A percentile compares a stretch with the other conserved stretches of the same genome.
phyloP scores from a whole-genome alignment of 2,797 vertebrate genomes.

The Xyrichtys novacula region DNA sequence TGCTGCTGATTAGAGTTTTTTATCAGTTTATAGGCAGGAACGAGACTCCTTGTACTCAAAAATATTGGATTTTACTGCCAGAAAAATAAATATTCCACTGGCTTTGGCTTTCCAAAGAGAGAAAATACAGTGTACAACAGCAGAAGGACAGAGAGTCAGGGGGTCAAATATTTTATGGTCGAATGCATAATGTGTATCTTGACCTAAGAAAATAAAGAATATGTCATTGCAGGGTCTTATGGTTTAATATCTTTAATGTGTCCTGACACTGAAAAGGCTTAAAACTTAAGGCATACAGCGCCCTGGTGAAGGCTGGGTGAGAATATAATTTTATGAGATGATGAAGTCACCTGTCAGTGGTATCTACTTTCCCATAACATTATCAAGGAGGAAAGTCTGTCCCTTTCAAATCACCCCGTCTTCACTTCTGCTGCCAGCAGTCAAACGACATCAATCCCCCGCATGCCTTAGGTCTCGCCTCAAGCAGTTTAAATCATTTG shows the following conservation, averaged over 20 bases:
- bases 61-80: constrained; percentile 1
- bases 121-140: neutral
- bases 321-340: neutral
- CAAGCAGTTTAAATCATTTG: constrained; percentile 2
- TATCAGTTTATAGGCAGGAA: neutral
- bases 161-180: neutral
- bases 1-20: constrained; percentile 3
- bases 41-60: neutral
- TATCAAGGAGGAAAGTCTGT: neutral
- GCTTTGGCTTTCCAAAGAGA: neutral
- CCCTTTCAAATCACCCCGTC: neutral
- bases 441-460: constrained; percentile 7
- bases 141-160: neutral
- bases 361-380: constrained; percentile 3
- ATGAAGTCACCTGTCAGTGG: neutral
- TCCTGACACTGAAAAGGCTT: neutral
- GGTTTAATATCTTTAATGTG: neutral
- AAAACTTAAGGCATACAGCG: neutral
- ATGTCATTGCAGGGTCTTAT: neutral
- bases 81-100: neutral
- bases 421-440: constrained; percentile 1
- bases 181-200: neutral
- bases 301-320: neutral
- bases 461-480: neutral
- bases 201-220: neutral